Evolutionary conservation across 2,113 vertebrate genomes (phyloP).

Genomic region (Ginglymostoma cirratum): DNA sequence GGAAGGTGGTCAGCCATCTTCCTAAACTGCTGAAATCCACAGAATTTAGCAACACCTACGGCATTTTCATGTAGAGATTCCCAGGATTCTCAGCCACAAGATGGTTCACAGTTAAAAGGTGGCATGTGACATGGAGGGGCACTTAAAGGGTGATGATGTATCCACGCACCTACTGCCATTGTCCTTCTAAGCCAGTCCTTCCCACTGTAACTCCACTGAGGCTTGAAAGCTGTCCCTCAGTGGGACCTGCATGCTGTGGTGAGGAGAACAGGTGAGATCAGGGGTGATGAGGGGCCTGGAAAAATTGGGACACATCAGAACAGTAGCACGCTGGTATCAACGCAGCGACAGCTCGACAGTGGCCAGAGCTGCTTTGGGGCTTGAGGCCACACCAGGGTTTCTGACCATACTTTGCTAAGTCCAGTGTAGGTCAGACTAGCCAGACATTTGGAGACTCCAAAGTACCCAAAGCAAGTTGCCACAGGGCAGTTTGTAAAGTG

Average conservation of each 20-base stretch:
- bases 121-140: neutral
- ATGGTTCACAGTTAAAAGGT: neutral
- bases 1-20: no score
- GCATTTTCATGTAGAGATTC: neutral
- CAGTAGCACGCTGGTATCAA: no score
- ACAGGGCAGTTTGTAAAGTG: neutral
- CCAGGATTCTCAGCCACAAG: neutral
- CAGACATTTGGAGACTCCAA: neutral
- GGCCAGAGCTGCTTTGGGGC: no score
- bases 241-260: no score
- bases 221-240: no score
- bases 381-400: no score
- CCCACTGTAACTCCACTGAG: no score
- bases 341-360: no score
- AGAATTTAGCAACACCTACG: neutral
- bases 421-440: neutral
- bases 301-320: no score
- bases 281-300: no score
- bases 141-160: neutral
- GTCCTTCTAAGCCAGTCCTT: neutral
- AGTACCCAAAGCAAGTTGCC: neutral
- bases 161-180: neutral
- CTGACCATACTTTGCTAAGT: no score
- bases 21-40: neutral
- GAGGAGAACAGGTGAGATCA: no score